A percentile compares a stretch with the other conserved stretches of the same genome.
phyloP scores from a whole-genome alignment of 1,140 invertebrate species.

The Orchestia grillus region DNA sequence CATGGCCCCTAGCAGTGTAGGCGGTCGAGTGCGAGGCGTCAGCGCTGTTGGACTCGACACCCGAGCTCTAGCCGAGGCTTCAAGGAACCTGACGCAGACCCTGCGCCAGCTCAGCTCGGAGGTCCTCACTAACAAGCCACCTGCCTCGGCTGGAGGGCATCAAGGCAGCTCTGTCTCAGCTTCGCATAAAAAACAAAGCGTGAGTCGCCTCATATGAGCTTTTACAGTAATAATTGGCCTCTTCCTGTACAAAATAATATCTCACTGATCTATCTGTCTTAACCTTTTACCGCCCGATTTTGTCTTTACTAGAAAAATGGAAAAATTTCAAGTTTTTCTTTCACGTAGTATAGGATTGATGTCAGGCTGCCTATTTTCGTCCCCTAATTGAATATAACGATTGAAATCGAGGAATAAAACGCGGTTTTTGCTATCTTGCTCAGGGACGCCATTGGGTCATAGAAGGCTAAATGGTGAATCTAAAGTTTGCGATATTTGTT shows the following conservation, averaged over 20 bases:
- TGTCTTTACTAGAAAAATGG: too few species aligned
- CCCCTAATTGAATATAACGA: too few species aligned
- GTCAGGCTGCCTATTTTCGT: too few species aligned
- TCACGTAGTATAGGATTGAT: too few species aligned
- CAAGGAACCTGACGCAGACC: conserved; percentile 91
- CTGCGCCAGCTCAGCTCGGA: conserved; percentile 90
- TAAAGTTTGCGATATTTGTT: too few species aligned
- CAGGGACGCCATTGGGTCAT: too few species aligned
- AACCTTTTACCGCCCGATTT: not conserved
- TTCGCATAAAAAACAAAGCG: not conserved
- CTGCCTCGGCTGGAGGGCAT: conserved; percentile 59
- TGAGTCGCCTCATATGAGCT: not conserved
- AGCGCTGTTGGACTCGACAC: conserved; percentile 75
- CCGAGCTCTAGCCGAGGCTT: conserved; percentile 86
- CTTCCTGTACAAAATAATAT: not conserved
- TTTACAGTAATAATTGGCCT: not conserved
- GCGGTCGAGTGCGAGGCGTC: conserved; percentile 40
- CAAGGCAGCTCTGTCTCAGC: not conserved
- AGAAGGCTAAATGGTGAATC: too few species aligned
- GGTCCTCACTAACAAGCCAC: conserved; percentile 73
- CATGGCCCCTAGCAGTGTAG: conserved; percentile 51
- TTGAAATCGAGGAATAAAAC: too few species aligned
- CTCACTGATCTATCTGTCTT: not conserved
- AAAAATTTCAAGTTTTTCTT: too few species aligned
- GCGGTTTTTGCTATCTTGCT: too few species aligned